phyloP scores from a whole-genome alignment of 2,797 vertebrate genomes.

The Helarctos malayanus region DNA sequence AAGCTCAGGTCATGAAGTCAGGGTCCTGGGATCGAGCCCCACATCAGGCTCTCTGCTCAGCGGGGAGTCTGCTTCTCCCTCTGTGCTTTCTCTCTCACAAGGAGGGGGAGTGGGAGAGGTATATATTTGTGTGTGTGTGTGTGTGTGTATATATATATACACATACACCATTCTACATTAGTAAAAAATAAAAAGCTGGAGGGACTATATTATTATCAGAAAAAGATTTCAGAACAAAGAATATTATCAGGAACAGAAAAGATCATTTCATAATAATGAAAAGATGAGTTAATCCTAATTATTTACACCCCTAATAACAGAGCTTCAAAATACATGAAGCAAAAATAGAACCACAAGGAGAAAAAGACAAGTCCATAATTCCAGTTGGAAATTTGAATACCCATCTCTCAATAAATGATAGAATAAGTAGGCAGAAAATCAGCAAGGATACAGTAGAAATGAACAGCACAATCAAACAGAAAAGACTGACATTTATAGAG shows the following conservation, averaged over 20 bases:
- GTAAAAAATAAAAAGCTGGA: not conserved
- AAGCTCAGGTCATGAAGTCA: too few relatives aligned
- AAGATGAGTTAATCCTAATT: slow-evolving; percentile 12
- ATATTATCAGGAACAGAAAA: slow-evolving; percentile 40
- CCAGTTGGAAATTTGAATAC: not conserved
- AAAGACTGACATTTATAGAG: not conserved
- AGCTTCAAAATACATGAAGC: slow-evolving; percentile 18
- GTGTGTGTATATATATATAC: too few relatives aligned
- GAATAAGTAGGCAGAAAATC: slow-evolving; percentile 31
- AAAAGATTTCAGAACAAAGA: slow-evolving; percentile 50
- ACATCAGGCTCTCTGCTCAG: too few relatives aligned
- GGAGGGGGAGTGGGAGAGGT: too few relatives aligned
- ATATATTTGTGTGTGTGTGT: too few relatives aligned
- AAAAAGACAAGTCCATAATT: slow-evolving; percentile 1
- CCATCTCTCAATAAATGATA: slow-evolving; percentile 4
- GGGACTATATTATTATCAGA: slow-evolving; percentile 8
- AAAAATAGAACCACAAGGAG: slow-evolving; percentile 31
- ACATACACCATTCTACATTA: not conserved
- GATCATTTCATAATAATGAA: slow-evolving; percentile 27
- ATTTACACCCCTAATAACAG: slow-evolving; percentile 2
- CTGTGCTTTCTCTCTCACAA: too few relatives aligned
- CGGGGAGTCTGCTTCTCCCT: too few relatives aligned
- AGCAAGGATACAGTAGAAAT: slow-evolving; percentile 17
- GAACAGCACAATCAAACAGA: slow-evolving; percentile 17
- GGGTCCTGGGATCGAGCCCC: too few relatives aligned